Percentiles rank a stretch among this genome's conserved stretches.
Conservation (phyloP, 2,113 vertebrate genomes). For the Leptosomus discolor region DNA sequence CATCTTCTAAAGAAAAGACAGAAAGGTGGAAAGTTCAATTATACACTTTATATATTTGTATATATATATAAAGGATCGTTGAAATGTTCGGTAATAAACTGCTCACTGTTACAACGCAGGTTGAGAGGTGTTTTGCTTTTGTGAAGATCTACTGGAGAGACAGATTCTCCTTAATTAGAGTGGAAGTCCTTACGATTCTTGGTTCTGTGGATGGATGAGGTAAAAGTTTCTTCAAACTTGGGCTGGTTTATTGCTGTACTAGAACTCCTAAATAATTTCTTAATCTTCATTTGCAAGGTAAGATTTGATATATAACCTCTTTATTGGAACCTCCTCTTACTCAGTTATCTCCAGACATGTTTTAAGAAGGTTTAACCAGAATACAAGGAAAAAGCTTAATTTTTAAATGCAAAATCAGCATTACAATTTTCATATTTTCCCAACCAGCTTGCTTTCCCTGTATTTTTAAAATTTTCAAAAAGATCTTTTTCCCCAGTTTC, state of each 20-base stretch:
- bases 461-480: neutral
- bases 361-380: neutral
- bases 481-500: neutral
- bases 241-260: neutral
- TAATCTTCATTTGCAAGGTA: neutral
- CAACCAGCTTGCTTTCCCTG: accelerated
- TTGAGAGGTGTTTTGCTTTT: neutral
- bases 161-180: neutral
- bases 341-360: neutral
- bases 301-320: neutral
- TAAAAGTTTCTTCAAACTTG: neutral
- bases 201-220: neutral
- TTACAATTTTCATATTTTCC: neutral
- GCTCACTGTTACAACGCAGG: neutral
- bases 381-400: neutral
- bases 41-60: too few relatives aligned
- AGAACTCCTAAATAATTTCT: neutral
- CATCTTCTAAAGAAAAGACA: neutral
- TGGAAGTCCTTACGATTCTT: neutral
- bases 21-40: neutral
- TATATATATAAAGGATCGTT: too few relatives aligned
- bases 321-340: neutral
- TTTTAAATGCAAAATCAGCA: neutral
- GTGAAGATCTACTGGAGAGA: neutral
- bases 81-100: neutral